Conservation (phyloP, 2,113 vertebrate species). For the Corvus cornix region DNA sequence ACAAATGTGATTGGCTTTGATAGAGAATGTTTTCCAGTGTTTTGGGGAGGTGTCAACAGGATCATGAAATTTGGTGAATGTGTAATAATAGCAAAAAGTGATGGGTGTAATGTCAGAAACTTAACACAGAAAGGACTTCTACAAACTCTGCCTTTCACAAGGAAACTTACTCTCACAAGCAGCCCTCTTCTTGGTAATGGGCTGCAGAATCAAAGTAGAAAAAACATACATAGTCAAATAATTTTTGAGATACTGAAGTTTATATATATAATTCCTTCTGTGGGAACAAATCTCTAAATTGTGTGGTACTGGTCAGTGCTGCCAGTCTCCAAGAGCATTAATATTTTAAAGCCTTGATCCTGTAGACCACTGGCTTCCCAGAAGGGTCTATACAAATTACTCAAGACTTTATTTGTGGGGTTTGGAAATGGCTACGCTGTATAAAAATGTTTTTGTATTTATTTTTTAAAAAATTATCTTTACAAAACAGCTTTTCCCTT, state of each 20-base stretch:
- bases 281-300: slow-evolving; percentile 9
- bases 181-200: not conserved
- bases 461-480: slow-evolving; percentile 70
- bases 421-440: slow-evolving; percentile 57
- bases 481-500: slow-evolving; percentile 73
- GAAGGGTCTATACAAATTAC: not conserved
- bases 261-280: not conserved
- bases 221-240: not conserved
- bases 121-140: not conserved
- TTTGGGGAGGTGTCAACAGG: not conserved
- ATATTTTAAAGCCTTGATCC: slow-evolving; percentile 16
- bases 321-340: not conserved
- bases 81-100: not conserved
- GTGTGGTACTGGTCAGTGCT: not conserved
- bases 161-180: not conserved
- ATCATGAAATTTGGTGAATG: not conserved
- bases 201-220: not conserved
- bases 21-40: not conserved
- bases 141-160: slow-evolving; percentile 33
- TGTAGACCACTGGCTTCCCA: slow-evolving; percentile 9
- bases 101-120: not conserved
- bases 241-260: not conserved
- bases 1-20: not conserved
- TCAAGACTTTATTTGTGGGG: slow-evolving; percentile 8
- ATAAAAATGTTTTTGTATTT: slow-evolving; percentile 70